Conservation (phyloP, 1,140 invertebrate species). For the Microplitis mediator region DNA sequence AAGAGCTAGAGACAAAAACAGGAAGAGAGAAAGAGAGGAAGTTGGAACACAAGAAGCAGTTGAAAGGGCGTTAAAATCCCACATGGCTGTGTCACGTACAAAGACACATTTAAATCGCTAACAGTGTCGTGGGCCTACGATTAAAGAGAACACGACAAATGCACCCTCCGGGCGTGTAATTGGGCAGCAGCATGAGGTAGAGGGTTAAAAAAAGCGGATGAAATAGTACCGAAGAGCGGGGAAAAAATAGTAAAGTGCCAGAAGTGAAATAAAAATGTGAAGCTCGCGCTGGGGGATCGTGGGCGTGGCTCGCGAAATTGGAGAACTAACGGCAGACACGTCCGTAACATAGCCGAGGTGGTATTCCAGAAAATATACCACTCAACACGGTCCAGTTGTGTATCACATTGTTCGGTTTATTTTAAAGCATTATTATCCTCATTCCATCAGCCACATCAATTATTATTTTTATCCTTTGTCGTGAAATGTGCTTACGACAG, state of each 20-base stretch:
- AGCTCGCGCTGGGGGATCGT: background rate
- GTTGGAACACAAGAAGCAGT: background rate
- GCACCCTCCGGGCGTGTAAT: slow-evolving; percentile 16
- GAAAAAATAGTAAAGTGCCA: background rate
- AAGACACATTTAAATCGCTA: background rate
- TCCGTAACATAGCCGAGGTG: background rate
- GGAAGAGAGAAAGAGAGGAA: background rate
- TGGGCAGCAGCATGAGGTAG: background rate
- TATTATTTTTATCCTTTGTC: background rate
- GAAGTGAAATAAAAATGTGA: background rate
- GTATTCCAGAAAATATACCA: slow-evolving; percentile 33
- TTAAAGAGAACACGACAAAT: slow-evolving; percentile 18
- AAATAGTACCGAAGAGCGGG: background rate
- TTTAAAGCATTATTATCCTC: background rate
- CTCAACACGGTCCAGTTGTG: slow-evolving; percentile 44
- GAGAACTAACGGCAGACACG: slow-evolving; percentile 4
- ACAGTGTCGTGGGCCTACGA: background rate
- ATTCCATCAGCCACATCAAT: background rate
- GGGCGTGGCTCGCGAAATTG: slow-evolving; percentile 24
- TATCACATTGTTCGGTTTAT: slow-evolving; percentile 37
- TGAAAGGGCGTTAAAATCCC: slow-evolving; percentile 1
- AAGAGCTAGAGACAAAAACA: background rate
- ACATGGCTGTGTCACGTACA: slow-evolving; percentile 14
- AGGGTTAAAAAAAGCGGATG: background rate
- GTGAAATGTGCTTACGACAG: too few species aligned